Base-by-base conservation (phyloP, 2,113 vertebrate species). In the Phylloscopus whistleri region DNA sequence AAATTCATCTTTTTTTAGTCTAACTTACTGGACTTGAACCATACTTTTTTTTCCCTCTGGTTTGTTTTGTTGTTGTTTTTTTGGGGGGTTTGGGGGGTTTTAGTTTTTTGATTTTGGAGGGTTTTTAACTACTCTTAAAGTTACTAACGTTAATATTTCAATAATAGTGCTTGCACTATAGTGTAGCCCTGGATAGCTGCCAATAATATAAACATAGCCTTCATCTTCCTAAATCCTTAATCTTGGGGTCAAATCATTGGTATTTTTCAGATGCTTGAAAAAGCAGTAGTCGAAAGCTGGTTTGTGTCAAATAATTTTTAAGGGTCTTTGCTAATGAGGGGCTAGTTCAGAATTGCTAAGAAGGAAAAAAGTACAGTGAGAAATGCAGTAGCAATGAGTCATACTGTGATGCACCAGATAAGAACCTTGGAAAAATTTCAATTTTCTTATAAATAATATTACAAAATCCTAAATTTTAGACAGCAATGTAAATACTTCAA, bases 231-330 rank as follows among this genome's bases (percentile, higher is more conserved):
- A 3, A 27, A 30, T 44, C 84, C 43, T 96, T 89, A 46, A 63
- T 81, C 16, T 93, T 73, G 60, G 22, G 67, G 67, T 93, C 66
- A 86, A 80, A 76, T 77, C 8, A 55, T 52, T 85, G 73, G 62
- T 92, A 49, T 92, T 89, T 96, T 96, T 95, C 72, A 96, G 90
- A 69, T 93, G 55, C 48, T 83, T 66, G 20, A 89, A 90, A 90
- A 92, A 70, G 31, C 17, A 46, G 43, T 37, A 16, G 10, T 83
- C 53, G 67, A 86, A 78, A 83, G 28, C 56, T 86, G 37, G 0
- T 94, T 80, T 90, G 5, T 83, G 68, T 94, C 64, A 76, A 7
- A 66, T 73, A 2, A 3, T 39, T 80, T 80, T 46, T 20, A 60
- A 75, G 55, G 3, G 9, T 53, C 89, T 23, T 68, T 69, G 5